Conservation (phyloP, 1,140 invertebrate species). For the Eueides isabella region DNA sequence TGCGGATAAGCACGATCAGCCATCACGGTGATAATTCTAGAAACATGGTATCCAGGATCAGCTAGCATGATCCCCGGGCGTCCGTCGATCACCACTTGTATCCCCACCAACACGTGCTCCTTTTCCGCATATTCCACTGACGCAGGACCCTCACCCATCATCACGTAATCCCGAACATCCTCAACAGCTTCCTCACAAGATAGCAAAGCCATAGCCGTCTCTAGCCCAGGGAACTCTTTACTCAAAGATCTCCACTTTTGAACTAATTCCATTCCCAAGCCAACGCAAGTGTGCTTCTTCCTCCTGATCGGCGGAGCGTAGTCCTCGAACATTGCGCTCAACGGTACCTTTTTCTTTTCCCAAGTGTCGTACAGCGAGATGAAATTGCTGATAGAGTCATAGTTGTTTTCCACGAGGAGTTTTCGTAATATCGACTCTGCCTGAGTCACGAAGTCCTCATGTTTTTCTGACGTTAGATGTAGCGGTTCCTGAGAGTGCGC, state of each 20-base stretch:
- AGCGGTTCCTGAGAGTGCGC: slow-evolving; percentile 85
- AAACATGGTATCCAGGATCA: slow-evolving; percentile 95
- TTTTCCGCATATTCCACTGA: slow-evolving; percentile 88
- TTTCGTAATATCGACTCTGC: slow-evolving; percentile 90
- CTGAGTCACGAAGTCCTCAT: slow-evolving; percentile 89
- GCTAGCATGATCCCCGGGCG: slow-evolving; percentile 90
- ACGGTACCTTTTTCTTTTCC: slow-evolving; percentile 67
- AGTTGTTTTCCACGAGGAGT: slow-evolving; percentile 90
- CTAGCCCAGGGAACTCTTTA: slow-evolving; percentile 84
- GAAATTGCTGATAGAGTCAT: slow-evolving; percentile 94
- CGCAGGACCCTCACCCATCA: slow-evolving; percentile 81
- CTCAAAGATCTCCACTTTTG: slow-evolving; percentile 78
- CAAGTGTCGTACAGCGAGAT: slow-evolving; percentile 90
- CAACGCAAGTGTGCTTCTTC: slow-evolving; percentile 93
- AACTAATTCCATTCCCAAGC: slow-evolving; percentile 91
- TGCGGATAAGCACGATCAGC: slow-evolving; percentile 91
- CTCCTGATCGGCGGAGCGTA: slow-evolving; percentile 90
- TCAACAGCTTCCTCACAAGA: slow-evolving; percentile 94
- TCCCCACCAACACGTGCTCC: slow-evolving; percentile 93
- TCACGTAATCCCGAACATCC: slow-evolving; percentile 86
- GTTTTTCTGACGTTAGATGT: slow-evolving; percentile 83
- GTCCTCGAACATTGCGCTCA: slow-evolving; percentile 58
- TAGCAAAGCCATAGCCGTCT: slow-evolving; percentile 87
- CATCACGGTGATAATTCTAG: slow-evolving; percentile 93
- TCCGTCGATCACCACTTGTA: slow-evolving; percentile 88